Evolutionary conservation across 2,888 invertebrate genomes (phyloP).

Genomic region (Caenorhabditis sp.): DNA sequence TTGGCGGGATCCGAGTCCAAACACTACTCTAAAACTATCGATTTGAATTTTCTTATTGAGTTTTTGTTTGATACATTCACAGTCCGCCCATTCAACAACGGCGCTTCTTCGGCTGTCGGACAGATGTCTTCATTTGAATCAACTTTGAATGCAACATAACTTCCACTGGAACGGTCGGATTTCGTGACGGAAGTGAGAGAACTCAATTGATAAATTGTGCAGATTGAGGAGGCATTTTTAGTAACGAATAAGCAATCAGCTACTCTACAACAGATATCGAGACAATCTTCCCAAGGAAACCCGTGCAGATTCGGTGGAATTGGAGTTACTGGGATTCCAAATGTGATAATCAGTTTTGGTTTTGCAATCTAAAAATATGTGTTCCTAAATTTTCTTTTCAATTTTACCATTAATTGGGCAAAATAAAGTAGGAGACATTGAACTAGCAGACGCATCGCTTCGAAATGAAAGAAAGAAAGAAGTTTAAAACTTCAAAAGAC

Average conservation of each 20-base stretch:
- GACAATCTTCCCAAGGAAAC: background rate
- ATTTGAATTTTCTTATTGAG: no score
- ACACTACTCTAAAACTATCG: background rate
- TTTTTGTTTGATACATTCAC: no score
- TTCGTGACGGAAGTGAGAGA: background rate
- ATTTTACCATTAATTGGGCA: no score
- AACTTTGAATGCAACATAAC: background rate
- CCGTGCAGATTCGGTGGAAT: background rate
- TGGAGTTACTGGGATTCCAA: background rate
- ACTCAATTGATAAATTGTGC: background rate
- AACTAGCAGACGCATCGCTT: no score
- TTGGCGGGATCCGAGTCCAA: background rate
- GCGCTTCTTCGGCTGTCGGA: background rate
- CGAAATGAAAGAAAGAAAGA: no score
- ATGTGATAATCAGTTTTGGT: background rate
- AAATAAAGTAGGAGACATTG: no score
- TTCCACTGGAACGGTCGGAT: background rate
- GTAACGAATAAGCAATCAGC: background rate
- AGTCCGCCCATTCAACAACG: background rate
- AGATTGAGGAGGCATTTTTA: background rate
- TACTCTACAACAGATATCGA: background rate
- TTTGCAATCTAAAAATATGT: no score
- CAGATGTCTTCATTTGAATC: background rate
- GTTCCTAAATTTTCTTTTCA: no score
- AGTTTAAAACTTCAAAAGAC: no score